A percentile compares a stretch with the other conserved stretches of the same genome.
Conservation (phyloP, 2,113 vertebrate genomes). For the Rhabdornis inornatus region DNA sequence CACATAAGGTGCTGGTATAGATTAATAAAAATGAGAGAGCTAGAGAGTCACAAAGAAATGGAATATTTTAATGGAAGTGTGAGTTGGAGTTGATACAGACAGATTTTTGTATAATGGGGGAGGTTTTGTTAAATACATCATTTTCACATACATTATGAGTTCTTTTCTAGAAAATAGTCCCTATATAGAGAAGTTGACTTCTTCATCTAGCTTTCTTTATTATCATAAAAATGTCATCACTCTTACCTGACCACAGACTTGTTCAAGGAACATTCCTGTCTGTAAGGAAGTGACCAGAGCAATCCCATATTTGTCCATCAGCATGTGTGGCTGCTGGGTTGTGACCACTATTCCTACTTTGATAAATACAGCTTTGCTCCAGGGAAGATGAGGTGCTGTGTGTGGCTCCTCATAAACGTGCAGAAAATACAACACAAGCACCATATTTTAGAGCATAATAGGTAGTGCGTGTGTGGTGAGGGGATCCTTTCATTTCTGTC, state of each 20-base stretch:
- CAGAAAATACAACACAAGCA: not conserved
- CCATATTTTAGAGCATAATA: not conserved
- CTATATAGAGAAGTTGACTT: not conserved
- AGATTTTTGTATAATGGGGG: not conserved
- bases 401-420: not conserved
- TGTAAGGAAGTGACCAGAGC: not conserved
- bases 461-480: not conserved
- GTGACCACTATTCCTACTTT: not conserved
- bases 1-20: not conserved
- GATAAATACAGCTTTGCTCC: not conserved
- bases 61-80: not conserved
- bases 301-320: not conserved
- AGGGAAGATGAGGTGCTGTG: not conserved
- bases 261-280: not conserved
- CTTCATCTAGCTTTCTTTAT: not conserved
- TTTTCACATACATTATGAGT: not conserved
- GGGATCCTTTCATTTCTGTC: not conserved
- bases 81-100: not conserved
- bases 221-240: not conserved
- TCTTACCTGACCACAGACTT: not conserved
- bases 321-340: not conserved
- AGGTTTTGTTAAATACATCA: not conserved
- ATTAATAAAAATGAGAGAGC: not conserved
- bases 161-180: not conserved
- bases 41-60: not conserved